Evolutionary conservation across 2,888 invertebrate species (phyloP).

Genomic region (Phalera bucephala): DNA sequence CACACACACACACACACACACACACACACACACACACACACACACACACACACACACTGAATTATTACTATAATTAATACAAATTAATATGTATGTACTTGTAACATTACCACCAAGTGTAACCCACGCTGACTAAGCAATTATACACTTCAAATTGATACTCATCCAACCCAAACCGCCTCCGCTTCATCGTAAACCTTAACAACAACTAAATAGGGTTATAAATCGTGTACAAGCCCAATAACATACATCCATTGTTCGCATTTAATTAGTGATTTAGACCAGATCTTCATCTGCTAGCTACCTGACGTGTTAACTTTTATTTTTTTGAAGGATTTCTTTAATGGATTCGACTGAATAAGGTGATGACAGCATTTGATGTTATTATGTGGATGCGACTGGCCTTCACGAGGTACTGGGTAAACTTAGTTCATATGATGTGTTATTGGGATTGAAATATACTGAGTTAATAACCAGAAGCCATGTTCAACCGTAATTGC

Average conservation of each 20-base stretch:
- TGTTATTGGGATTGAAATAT: no score
- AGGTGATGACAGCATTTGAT: slow-evolving; percentile 24
- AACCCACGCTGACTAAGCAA: slow-evolving; percentile 31
- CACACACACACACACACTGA: no score
- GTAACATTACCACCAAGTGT: slow-evolving; percentile 11
- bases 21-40: no score
- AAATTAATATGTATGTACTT: no score
- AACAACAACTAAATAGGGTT: background rate
- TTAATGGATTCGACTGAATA: slow-evolving; percentile 36
- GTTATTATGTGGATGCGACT: no score
- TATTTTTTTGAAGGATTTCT: slow-evolving; percentile 30
- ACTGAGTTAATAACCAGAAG: no score
- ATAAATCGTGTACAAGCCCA: background rate
- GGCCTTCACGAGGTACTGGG: no score
- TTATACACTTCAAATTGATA: slow-evolving; percentile 17
- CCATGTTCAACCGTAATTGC: no score
- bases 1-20: no score
- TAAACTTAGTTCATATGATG: no score
- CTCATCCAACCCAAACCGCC: slow-evolving; percentile 1
- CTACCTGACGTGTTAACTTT: slow-evolving; percentile 44
- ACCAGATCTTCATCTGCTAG: slow-evolving; percentile 40
- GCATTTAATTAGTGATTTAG: slow-evolving; percentile 51
- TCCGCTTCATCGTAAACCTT: slow-evolving; percentile 1
- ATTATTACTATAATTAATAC: no score
- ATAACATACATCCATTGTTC: slow-evolving; percentile 1